Evolutionary conservation across 2,797 vertebrate species (phyloP).

Genomic region (Sarcoramphus papa): DNA sequence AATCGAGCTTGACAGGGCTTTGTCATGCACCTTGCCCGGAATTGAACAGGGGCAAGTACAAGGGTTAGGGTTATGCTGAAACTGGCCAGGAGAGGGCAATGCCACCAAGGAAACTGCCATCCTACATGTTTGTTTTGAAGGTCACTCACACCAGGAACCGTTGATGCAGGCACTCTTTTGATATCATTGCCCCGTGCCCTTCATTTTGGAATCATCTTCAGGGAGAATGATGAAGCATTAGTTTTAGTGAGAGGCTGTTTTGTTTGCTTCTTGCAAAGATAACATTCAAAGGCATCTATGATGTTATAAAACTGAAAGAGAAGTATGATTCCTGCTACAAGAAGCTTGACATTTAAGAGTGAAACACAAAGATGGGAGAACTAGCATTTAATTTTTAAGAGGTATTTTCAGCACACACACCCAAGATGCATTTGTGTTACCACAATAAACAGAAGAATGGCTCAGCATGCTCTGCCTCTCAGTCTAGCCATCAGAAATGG

Average conservation of each 20-base stretch:
- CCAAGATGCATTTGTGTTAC: background rate
- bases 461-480: background rate
- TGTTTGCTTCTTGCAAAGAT: background rate
- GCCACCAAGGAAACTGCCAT: background rate
- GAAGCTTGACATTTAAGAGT: background rate
- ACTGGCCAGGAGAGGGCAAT: constrained; percentile 50
- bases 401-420: background rate
- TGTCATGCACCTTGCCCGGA: background rate
- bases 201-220: background rate
- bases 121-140: background rate
- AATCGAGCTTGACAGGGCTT: background rate
- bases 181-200: background rate
- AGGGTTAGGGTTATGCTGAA: background rate
- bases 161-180: background rate
- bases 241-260: background rate
- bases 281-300: background rate
- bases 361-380: background rate
- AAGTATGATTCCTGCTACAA: background rate
- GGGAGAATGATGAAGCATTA: background rate
- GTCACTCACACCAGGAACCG: background rate
- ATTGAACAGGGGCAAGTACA: background rate
- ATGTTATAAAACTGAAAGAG: background rate
- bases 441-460: background rate
- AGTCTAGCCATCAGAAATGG: background rate
- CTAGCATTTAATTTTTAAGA: background rate